Percentiles rank a stretch among this genome's conserved stretches.
Conservation (phyloP, 2,888 invertebrate genomes). For the Apamea anceps region DNA sequence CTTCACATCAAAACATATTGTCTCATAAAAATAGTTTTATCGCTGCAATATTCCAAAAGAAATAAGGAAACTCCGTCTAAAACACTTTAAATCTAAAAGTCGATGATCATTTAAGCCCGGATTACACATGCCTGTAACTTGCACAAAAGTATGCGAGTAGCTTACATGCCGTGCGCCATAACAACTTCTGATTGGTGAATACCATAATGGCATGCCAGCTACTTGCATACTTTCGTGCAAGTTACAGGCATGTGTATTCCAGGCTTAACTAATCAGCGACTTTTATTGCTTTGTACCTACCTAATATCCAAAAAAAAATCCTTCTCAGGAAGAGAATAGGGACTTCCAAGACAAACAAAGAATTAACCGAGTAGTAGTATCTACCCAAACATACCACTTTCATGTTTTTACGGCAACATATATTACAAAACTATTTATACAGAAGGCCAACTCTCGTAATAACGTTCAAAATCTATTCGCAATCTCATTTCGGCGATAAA, state of each 20-base stretch:
- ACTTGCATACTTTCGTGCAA: too few relatives aligned
- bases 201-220: too few relatives aligned
- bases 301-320: too few relatives aligned
- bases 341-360: not conserved
- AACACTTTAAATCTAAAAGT: not conserved
- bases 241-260: too few relatives aligned
- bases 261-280: not conserved
- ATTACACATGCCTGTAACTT: too few relatives aligned
- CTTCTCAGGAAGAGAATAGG: not conserved
- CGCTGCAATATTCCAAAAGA: not conserved
- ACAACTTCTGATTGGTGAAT: not conserved
- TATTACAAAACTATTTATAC: conserved; percentile 69
- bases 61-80: not conserved
- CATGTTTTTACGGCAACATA: conserved; percentile 62
- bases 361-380: not conserved
- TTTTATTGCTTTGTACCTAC: too few relatives aligned
- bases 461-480: too few relatives aligned
- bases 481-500: too few relatives aligned
- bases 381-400: conserved; percentile 22
- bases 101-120: too few relatives aligned
- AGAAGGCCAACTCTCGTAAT: not conserved
- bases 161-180: not conserved
- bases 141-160: too few relatives aligned
- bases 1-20: not conserved
- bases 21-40: not conserved